Evolutionary conservation across 2,888 invertebrate species (phyloP), one percentile per base, ranked within the genome.

Genomic region (Saturnia japonica): DNA sequence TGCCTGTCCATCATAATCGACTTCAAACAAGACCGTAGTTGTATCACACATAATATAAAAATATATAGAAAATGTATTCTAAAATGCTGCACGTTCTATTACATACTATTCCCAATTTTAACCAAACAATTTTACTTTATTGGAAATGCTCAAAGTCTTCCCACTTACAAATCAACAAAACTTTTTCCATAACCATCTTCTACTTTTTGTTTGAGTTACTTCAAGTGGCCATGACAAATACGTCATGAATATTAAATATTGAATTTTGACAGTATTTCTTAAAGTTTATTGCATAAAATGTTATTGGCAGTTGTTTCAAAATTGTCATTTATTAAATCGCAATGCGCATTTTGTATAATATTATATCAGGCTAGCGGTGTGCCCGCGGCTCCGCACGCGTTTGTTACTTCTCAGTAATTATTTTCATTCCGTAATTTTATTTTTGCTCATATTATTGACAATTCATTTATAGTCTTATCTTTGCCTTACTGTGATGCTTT

Each of bases 171-270:
- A 82, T 82, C 78, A 75, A 72, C 71, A 74, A 74, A 87, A 87
- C 81, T 86, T 87, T 86, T 85, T 82, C 83, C 80, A 86, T 87
- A 86, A 84, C 83, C 78, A 75, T 78, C 77, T 74, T 74, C 72
- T 74, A 79, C 76, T 76, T 79, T 70, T 82, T 85, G 82, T 85
- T 87, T 84, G 84, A 85, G 80, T 83, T 81, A 70, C 74, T 79
- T 78, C 78, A 74, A 83, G 83, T 79, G 80, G 76, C 80, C 81
- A 85, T 80, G 77, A 82, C 76, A 82, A 82, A 74, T 81, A 22
- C 74, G 76, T 79, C 79, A 72, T 75, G 77, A 81, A 84, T 82
- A 83, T 82, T 82, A 78, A 79, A 83, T 74, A 74, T 77, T 76
- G 72, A 79, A 75, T 76, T 76, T 74, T 73, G 68, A 73, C 68